A percentile compares a stretch with the other conserved stretches of the same genome.
Conservation (phyloP, 2,888 invertebrate genomes). For the Andrena trimmerana region DNA sequence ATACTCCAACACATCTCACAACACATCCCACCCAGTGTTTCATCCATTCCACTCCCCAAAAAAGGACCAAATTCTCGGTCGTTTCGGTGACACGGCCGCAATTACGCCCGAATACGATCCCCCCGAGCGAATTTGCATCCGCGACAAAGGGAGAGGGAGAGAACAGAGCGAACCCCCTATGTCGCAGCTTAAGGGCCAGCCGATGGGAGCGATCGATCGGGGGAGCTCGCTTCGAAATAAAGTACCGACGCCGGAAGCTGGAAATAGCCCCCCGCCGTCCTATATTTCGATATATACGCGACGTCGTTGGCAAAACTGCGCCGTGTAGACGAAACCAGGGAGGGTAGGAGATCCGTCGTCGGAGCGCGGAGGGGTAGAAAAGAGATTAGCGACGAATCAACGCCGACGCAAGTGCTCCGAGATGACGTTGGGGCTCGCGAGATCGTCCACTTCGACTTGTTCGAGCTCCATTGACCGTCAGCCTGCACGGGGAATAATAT, state of each 20-base stretch:
- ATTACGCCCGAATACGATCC: conserved; percentile 5
- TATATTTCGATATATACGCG: conserved; percentile 61
- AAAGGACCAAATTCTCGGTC: background rate
- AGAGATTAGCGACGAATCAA: conserved; percentile 32
- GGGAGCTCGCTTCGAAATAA: conserved; percentile 43
- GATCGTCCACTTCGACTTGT: conserved; percentile 39
- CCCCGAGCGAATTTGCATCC: conserved; percentile 35
- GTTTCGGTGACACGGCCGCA: background rate
- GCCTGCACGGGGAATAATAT: conserved; percentile 46
- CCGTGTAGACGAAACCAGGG: no score
- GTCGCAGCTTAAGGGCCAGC: conserved; percentile 18
- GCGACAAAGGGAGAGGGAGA: background rate
- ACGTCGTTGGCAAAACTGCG: conserved; percentile 8
- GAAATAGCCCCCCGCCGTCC: conserved; percentile 60
- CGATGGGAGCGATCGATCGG: conserved; percentile 56
- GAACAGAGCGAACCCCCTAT: background rate
- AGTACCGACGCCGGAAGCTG: conserved; percentile 51
- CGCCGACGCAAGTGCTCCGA: conserved; percentile 28
- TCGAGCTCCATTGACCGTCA: conserved; percentile 39
- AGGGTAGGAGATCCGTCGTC: background rate
- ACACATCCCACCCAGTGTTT: background rate
- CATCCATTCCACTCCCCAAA: background rate
- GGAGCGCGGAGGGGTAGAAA: background rate
- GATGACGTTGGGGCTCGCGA: conserved; percentile 37
- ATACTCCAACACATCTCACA: background rate